A percentile compares a stretch with the other conserved stretches of the same genome.
phyloP scores from a whole-genome alignment of 2,888 invertebrate species.

The Dryadula phaetusa region DNA sequence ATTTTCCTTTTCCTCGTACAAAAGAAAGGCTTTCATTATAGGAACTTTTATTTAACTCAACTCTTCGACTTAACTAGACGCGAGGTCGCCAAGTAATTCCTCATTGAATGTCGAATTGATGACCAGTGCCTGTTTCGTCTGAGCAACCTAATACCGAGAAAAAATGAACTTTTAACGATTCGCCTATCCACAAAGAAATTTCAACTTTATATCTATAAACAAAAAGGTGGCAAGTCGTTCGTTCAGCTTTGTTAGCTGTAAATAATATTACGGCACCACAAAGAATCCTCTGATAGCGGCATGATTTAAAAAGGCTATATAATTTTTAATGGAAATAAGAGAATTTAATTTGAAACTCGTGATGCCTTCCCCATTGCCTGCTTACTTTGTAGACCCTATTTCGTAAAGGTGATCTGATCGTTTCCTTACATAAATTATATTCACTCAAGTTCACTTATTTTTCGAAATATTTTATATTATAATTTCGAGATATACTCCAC shows the following conservation, averaged over 20 bases:
- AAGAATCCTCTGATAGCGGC: conserved; percentile 32
- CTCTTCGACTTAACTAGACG: background rate
- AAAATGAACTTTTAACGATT: conserved; percentile 36
- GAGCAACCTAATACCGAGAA: conserved; percentile 12
- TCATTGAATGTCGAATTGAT: background rate
- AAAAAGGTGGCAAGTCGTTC: conserved; percentile 14
- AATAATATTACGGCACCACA: conserved; percentile 29
- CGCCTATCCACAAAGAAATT: conserved; percentile 8
- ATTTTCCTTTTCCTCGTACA: background rate
- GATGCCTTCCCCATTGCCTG: background rate
- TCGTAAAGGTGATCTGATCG: background rate
- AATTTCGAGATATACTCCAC: too few relatives aligned
- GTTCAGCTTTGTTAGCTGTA: conserved; percentile 1
- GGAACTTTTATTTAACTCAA: background rate
- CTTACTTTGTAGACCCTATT: background rate
- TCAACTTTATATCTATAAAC: background rate
- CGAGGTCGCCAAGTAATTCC: background rate
- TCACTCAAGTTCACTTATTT: background rate
- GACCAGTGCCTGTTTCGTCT: conserved; percentile 1
- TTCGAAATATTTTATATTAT: too few relatives aligned
- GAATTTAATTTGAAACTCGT: conserved; percentile 22
- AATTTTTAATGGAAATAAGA: conserved; percentile 34
- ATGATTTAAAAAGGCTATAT: conserved; percentile 34
- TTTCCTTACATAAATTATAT: background rate
- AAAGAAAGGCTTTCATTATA: background rate